Percentiles rank a stretch among this genome's conserved stretches.
Evolutionary conservation across 2,113 vertebrate species (phyloP).

Genomic region (Tragelaphus scriptus): DNA sequence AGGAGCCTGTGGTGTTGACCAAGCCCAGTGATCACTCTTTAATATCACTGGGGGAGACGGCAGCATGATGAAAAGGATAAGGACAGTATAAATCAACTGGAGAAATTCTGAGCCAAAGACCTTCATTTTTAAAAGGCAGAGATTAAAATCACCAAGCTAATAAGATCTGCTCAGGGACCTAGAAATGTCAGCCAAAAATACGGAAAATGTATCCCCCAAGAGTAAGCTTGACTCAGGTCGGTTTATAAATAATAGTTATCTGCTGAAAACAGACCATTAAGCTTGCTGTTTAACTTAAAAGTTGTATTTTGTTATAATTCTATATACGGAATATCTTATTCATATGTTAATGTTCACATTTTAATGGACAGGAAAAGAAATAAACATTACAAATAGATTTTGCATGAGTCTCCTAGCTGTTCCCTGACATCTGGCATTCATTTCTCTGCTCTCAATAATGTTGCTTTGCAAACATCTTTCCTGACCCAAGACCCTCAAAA

Average conservation of each 20-base stretch:
- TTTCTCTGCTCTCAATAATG: not conserved
- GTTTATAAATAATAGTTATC: slow-evolving; percentile 71
- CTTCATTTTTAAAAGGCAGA: slow-evolving; percentile 71
- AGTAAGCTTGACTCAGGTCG: slow-evolving; percentile 49
- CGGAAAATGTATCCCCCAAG: slow-evolving; percentile 57
- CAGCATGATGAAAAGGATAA: slow-evolving; percentile 51
- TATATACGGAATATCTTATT: not conserved
- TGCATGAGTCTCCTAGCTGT: not conserved
- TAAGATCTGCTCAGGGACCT: slow-evolving; percentile 43
- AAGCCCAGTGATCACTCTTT: slow-evolving; percentile 55
- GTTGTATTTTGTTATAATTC: slow-evolving; percentile 5
- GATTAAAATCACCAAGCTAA: slow-evolving; percentile 73
- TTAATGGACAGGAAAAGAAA: not conserved
- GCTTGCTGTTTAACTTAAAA: slow-evolving; percentile 21
- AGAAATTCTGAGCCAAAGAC: slow-evolving; percentile 63
- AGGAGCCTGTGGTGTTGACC: slow-evolving; percentile 44
- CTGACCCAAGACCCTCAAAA: not conserved
- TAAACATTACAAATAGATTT: not conserved
- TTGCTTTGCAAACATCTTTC: not conserved
- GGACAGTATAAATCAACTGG: slow-evolving; percentile 69
- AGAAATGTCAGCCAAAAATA: slow-evolving; percentile 67
- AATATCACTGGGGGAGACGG: slow-evolving; percentile 17
- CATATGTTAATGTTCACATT: not conserved
- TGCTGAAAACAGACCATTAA: slow-evolving; percentile 68
- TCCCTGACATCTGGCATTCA: not conserved